These are phyloP conservation scores for Nesidiocoris tenuis DNA, from an alignment of 2,888 invertebrate species.

Conservation along the genomic window DNA sequence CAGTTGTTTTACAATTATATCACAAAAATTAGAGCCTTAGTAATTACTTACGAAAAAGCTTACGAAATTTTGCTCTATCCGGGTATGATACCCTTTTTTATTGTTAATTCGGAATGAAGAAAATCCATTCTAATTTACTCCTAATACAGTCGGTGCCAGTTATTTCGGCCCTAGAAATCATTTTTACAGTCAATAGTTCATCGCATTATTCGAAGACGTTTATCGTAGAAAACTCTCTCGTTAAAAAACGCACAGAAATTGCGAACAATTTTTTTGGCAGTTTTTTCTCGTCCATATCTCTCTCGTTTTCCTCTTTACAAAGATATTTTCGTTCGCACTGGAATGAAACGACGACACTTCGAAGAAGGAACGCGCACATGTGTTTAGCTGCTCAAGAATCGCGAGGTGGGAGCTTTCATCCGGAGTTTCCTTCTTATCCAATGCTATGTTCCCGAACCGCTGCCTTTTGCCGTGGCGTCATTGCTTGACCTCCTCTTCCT, in stretches of 20 bases:
- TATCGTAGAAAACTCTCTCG: no score
- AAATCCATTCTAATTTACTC: no score
- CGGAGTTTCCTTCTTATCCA: conserved; percentile 44
- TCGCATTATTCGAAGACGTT: no score
- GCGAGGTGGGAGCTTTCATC: conserved; percentile 33
- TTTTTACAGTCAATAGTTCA: no score
- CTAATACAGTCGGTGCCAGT: no score
- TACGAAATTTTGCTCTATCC: conserved; percentile 11
- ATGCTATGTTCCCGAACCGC: conserved; percentile 46
- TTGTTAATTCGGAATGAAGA: conserved; percentile 25
- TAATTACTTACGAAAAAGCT: conserved; percentile 9
- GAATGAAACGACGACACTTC: no score
- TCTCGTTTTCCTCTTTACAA: no score
- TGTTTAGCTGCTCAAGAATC: conserved; percentile 43
- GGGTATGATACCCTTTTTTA: background rate
- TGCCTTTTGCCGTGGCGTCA: conserved; percentile 37
- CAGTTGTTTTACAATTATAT: conserved; percentile 23
- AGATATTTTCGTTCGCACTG: no score
- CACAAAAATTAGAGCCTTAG: conserved; percentile 30
- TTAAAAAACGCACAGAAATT: no score
- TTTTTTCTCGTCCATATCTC: no score
- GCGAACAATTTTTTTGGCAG: no score
- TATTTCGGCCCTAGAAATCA: no score
- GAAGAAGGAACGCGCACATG: background rate
- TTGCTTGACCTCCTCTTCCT: conserved; percentile 63